A percentile compares a stretch with the other conserved stretches of the same genome.
phyloP scores from a whole-genome alignment of 2,888 invertebrate genomes.

The Polymixis lichenea region DNA sequence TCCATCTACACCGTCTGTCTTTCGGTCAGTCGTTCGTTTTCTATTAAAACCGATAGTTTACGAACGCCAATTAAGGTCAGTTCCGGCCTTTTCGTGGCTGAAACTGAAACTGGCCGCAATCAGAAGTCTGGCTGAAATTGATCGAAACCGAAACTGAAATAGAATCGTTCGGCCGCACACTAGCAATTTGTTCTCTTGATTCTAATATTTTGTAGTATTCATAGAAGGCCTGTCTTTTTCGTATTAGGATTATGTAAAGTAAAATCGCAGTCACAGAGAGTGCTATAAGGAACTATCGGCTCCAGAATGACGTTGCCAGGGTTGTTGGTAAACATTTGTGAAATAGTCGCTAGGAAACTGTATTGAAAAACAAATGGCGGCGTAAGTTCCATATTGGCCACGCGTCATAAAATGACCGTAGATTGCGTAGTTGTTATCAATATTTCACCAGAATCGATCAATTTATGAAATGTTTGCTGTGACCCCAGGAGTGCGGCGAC shows the following conservation, averaged over 20 bases:
- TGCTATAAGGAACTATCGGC: neutral
- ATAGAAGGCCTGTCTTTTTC: neutral
- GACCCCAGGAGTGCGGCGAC: constrained; percentile 91
- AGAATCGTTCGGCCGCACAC: neutral
- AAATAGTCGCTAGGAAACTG: neutral
- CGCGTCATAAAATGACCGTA: no score
- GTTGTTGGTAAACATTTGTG: neutral
- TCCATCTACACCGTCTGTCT: neutral
- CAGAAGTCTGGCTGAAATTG: neutral
- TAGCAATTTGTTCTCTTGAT: neutral
- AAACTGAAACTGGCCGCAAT: neutral
- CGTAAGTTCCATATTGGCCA: neutral
- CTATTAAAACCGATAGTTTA: no score
- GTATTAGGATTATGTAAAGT: neutral
- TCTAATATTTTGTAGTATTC: neutral
- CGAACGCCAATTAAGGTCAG: no score
- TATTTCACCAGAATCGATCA: neutral
- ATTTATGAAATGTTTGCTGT: neutral
- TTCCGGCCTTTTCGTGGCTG: neutral
- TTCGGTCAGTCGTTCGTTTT: neutral
- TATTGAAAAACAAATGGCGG: neutral
- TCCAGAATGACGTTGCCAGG: neutral
- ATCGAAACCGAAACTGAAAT: neutral
- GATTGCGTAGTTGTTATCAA: no score
- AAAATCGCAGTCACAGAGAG: neutral